Percentiles rank a stretch among this genome's conserved stretches.
Evolutionary conservation across 2,888 invertebrate species (phyloP).

Genomic region (Lucinisca nassula): DNA sequence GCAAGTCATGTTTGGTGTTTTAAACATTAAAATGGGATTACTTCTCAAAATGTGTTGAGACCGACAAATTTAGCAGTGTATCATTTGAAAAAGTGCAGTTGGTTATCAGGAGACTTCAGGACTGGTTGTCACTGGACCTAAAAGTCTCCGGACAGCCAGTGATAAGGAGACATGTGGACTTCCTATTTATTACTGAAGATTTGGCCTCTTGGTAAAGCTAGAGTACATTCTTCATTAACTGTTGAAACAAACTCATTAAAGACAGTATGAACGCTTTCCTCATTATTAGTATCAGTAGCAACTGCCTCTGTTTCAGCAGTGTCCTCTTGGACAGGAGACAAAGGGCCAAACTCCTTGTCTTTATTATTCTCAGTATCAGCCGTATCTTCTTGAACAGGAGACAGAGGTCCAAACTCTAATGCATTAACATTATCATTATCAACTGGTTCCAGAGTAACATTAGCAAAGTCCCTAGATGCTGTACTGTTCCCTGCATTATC

Average conservation of each 20-base stretch:
- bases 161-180: no score
- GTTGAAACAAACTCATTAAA: constrained; percentile 68
- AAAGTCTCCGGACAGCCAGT: no score
- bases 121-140: no score
- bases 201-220: background rate
- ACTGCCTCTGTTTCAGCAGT: background rate
- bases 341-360: no score
- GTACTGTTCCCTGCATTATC: background rate
- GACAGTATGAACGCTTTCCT: constrained; percentile 57
- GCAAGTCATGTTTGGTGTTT: no score
- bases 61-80: no score
- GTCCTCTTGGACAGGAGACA: background rate
- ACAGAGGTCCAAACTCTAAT: background rate
- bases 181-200: background rate
- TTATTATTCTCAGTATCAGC: background rate
- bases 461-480: background rate
- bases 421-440: background rate
- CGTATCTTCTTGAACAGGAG: background rate
- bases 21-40: no score
- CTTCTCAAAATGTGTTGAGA: no score
- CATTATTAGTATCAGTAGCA: background rate
- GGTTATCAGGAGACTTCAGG: no score
- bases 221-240: constrained; percentile 20
- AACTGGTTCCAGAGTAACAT: background rate
- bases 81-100: no score